Evolutionary conservation across 2,797 vertebrate genomes (phyloP), one percentile per base, ranked within the genome.

Genomic region (Sylvia borin): DNA sequence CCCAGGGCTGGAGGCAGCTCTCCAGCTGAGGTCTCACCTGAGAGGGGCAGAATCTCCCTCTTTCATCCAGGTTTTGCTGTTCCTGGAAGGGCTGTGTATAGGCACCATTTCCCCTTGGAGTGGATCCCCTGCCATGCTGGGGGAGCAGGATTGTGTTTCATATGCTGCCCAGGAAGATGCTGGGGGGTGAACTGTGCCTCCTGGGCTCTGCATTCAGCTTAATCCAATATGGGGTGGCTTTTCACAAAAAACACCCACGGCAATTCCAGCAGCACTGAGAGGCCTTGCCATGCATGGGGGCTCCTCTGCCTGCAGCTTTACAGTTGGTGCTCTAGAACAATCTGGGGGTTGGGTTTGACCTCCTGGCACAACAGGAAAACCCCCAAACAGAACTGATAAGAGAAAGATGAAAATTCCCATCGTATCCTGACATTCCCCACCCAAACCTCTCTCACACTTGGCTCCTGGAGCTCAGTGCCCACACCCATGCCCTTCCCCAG

Each of bases 381-480:
- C 40, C 81, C 66, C 73, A 21, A 17, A 42, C 9, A 45, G 25
- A 74, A 22, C 10, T 1, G 14, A 53, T 3, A 24, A 74, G 53
- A 60, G 10, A 32, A 22, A 54, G 36, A 5, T 15, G 16, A 51
- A 62, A 81, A 53, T 11, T 9, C 65, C 65, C 26, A 22, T 2
- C 0, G 0, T 1, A 6, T 14, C 27, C 43, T 55, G 34, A 10
- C 11, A 0, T 1, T 65, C 40, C 38, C 57, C 25, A 4, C 19
- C 27, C 51, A 10, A 22, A 47, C 3, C 68, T 55, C 61, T 68
- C n/a, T 38, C 34, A 48, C 61, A 2, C 22, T 48, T 68, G 67
- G 75, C 82, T 79, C 40, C 66, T 15, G 75, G 29, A 50, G 71
- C 0, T 0, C 72, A 10, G 81, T 2, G 3, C 72, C 86, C 83